Percentiles rank a stretch among this genome's conserved stretches.
These are phyloP conservation scores for Phalacrocorax pelagicus DNA, from an alignment of 2,113 vertebrate species.

Conservation along the genomic window DNA sequence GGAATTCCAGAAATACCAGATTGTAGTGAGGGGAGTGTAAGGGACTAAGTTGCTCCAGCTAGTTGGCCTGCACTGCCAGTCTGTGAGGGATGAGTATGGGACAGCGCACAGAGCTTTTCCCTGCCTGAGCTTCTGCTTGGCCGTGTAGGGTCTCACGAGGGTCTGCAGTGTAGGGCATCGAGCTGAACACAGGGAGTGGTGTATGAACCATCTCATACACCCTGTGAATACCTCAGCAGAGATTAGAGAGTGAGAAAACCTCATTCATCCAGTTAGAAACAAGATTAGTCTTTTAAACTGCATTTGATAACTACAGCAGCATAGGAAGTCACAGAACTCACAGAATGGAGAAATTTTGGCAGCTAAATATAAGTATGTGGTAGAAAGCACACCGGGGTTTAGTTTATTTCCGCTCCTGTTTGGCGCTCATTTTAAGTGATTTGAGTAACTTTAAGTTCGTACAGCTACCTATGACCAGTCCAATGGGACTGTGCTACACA, in stretches of 20 bases:
- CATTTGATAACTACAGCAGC: background rate
- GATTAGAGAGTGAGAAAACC: background rate
- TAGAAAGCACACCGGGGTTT: background rate
- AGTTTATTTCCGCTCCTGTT: background rate
- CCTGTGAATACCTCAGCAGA: background rate
- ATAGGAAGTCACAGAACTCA: background rate
- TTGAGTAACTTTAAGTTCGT: background rate
- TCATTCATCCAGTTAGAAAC: background rate
- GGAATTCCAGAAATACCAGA: background rate
- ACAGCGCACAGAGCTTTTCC: background rate
- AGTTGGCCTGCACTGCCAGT: background rate
- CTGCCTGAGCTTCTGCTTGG: background rate
- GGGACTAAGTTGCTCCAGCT: background rate
- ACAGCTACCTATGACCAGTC: too few species aligned
- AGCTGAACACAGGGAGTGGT: fast-evolving
- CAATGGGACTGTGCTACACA: fast-evolving
- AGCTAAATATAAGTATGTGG: background rate
- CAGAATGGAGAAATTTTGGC: background rate
- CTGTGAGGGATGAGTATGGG: background rate
- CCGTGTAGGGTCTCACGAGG: fast-evolving
- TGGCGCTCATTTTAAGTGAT: background rate
- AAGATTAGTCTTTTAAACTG: background rate
- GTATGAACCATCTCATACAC: fast-evolving
- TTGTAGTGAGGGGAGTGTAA: fast-evolving
- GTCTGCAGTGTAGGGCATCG: fast-evolving